Evolutionary conservation across 2,797 vertebrate genomes (phyloP), one percentile per base, ranked within the genome.

Genomic region (Austrolebias charrua): DNA sequence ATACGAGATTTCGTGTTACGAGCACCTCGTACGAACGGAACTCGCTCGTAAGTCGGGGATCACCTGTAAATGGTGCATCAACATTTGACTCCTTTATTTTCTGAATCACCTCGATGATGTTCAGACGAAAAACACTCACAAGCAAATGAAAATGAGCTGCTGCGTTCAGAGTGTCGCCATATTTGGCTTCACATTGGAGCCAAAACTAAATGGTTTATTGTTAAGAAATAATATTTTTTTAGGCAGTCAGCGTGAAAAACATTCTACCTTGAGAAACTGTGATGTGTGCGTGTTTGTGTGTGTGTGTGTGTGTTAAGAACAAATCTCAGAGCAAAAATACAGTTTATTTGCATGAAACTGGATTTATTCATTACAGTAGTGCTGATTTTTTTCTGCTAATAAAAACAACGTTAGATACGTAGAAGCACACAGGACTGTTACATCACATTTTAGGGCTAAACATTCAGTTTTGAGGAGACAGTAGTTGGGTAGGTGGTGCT

Each of bases 171-270:
- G 33, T 40, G 11, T 12, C 10, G 11, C 38, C 38, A 11, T 12
- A 11, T 40, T 44, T 44, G 19, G 16, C 66, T 49, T 69, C 28
- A 44, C 28, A n/a, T 48, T 2, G 15, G 31, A 38, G 24, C 60
- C 46, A 29, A 9, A 50, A 15, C 9, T 46, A 3, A 19, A 43
- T 29, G 35, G 49, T 56, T 18, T 54, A 15, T 18, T 45, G 47
- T 48, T n/a, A 38, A 47, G 59, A 52, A 20, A 44, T 63, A 11
- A 11, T 40, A 1, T 40, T 40, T 78, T 80, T 56, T 80, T 71
- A 66, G 59, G 6, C 55, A 28, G 54, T 19, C 18, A 70, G 78
- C 48, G 78, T 79, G 76, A 69, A 73, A 52, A 69, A 71, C 42
- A 61, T 75, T 80, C 38, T 75, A 55, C 49, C 55, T 73, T 60